These are phyloP conservation scores for Ovis canadensis DNA, from an alignment of 2,113 vertebrate species.

Conservation along the genomic window DNA sequence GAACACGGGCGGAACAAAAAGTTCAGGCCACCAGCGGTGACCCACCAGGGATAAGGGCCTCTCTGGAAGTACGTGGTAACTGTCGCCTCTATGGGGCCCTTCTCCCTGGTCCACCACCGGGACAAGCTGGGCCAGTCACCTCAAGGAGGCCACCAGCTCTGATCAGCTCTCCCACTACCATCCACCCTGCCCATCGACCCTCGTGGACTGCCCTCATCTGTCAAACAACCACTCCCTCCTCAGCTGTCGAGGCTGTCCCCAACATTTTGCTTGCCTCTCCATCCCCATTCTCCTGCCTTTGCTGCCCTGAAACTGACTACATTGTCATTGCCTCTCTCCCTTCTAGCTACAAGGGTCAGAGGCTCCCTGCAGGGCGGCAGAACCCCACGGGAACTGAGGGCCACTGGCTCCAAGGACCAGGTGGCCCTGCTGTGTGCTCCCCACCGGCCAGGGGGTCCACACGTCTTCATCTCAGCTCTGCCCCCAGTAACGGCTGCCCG, in stretches of 20 bases:
- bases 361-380: not conserved
- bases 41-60: not conserved
- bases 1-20: not conserved
- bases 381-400: not conserved
- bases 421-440: rapidly evolving
- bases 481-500: rapidly evolving
- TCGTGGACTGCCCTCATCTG: rapidly evolving
- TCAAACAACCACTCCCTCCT: not conserved
- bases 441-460: rapidly evolving
- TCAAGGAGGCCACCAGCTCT: not conserved
- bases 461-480: not conserved
- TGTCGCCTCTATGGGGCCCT: rapidly evolving
- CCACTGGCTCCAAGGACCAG: not conserved
- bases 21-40: not conserved
- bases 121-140: not conserved
- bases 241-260: not conserved
- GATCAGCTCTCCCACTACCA: not conserved
- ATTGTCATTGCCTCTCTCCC: not conserved
- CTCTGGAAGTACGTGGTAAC: not conserved
- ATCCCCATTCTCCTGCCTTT: not conserved
- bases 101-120: not conserved
- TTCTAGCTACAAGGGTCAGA: not conserved
- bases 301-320: rapidly evolving
- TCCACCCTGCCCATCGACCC: not conserved
- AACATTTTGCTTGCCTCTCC: not conserved